Base-by-base conservation (phyloP, 2,113 vertebrate species). In the Micronycteris hirsuta region DNA sequence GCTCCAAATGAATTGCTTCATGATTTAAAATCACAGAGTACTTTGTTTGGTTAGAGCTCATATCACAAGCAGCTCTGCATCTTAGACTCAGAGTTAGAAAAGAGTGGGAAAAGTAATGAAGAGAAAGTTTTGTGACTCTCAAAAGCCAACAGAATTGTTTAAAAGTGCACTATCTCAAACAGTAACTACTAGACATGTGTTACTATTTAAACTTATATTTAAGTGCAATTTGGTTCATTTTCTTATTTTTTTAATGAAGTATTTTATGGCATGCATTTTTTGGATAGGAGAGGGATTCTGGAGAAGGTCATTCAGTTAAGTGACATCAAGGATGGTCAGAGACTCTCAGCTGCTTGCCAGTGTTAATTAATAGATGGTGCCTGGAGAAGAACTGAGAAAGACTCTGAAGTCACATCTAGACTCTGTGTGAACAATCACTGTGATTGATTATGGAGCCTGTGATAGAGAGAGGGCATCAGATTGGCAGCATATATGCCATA, bases 371-470 rank as follows among this genome's bases (percentile, higher is more conserved):
- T 33, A 80, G 47, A 41, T 0, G 28, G 65, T 47, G 47, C 38
- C n/a, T 47, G 4, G 47, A 86, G 61, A 86, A 65, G 52, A 73
- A 65, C 1, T 77, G 89, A 85, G 76, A 82, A 43, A n/a, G 41
- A 84, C 47, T 89, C 77, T 49, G 9, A 91, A 86, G 73, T 86
- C 78, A 80, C 33, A 52, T 49, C 24, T 19, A 77, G 78, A 16
- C 65, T 81, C 83, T 78, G 61, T 9, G 82, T 54, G 47, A 95
- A 93, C 16, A 80, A 26, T 61, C 94, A 89, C 52, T 76, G 71
- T 89, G 93, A 96, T 24, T 86, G 85, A 97, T 91, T 81, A 76
- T 16, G 2, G 31, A 43, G 52, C 41, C 36, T 73, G 22, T 78
- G 84, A 85, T 12, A 92, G 76, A 80, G 22, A 71, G 87, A 78